Conservation (phyloP, 2,888 invertebrate species). For the Metellina segmentata region DNA sequence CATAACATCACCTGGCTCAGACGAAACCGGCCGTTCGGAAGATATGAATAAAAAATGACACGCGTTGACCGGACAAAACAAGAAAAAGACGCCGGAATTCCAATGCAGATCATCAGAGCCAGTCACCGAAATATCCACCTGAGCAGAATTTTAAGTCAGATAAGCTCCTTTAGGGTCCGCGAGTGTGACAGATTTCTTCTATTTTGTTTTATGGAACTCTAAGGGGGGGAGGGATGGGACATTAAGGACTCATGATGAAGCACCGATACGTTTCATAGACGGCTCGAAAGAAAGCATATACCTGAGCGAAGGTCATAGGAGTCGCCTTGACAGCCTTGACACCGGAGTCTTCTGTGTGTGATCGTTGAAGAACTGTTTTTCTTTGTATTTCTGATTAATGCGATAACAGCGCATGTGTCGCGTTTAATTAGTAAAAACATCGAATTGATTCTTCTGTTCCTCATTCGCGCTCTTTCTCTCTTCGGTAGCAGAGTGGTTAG, state of each 20-base stretch:
- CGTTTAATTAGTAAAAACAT: conserved; percentile 15
- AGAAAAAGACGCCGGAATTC: neutral
- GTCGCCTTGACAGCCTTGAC: conserved; percentile 21
- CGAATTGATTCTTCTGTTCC: too few relatives aligned
- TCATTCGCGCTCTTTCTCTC: neutral
- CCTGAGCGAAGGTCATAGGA: conserved; percentile 16
- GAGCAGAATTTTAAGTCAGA: conserved; percentile 7
- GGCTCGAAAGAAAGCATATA: neutral
- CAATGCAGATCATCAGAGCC: neutral
- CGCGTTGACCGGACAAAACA: too few relatives aligned
- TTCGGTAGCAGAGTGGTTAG: too few relatives aligned
- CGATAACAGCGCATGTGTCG: conserved; percentile 11
- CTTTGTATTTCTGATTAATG: conserved; percentile 12
- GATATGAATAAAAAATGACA: too few relatives aligned
- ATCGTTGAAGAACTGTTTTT: conserved; percentile 11
- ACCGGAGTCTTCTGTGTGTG: conserved; percentile 4
- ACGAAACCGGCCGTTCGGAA: too few relatives aligned
- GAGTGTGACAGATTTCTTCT: neutral
- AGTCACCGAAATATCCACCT: neutral
- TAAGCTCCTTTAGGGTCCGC: neutral
- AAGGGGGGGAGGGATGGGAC: neutral
- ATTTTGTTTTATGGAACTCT: neutral
- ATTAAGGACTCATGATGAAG: neutral
- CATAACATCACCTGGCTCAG: too few relatives aligned
- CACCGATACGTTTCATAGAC: neutral